These are phyloP conservation scores for Typhlomys cinereus DNA, from an alignment of 2,113 vertebrate genomes.

Conservation along the genomic window DNA sequence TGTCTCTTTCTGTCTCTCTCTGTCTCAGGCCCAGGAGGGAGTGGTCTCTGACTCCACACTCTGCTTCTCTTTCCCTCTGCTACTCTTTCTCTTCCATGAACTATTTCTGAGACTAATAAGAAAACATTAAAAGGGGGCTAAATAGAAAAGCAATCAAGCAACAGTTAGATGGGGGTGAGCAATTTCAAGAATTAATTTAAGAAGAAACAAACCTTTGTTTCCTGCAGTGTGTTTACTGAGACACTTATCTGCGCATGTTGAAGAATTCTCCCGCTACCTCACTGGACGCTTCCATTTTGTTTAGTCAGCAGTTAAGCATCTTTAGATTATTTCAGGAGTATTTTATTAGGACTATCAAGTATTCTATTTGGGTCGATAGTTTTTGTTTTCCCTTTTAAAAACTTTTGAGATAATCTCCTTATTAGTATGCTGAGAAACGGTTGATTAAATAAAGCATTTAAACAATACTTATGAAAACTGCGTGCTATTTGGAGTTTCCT, in stretches of 20 bases:
- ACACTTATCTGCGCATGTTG: slow-evolving; percentile 41
- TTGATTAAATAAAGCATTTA: slow-evolving; percentile 31
- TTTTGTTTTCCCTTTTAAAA: slow-evolving; percentile 35
- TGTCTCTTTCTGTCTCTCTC: too few relatives aligned
- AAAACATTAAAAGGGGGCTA: slow-evolving; percentile 26
- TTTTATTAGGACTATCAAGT: slow-evolving; percentile 61
- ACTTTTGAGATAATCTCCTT: slow-evolving; percentile 27
- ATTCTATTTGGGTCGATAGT: slow-evolving; percentile 63
- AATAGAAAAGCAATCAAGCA: slow-evolving; percentile 32
- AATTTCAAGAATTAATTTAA: slow-evolving; percentile 59
- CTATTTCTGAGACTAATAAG: not conserved
- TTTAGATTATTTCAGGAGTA: slow-evolving; percentile 57
- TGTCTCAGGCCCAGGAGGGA: too few relatives aligned
- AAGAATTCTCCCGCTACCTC: slow-evolving; percentile 43
- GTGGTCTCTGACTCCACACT: not conserved
- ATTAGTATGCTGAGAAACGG: too few relatives aligned
- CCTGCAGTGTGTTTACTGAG: slow-evolving; percentile 33
- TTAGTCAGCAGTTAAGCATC: slow-evolving; percentile 66
- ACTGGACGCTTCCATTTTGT: slow-evolving; percentile 69
- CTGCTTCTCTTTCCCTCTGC: not conserved
- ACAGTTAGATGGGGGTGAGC: slow-evolving; percentile 51
- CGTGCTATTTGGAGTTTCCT: not conserved
- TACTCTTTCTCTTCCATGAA: not conserved
- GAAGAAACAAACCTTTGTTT: slow-evolving; percentile 59
- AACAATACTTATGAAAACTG: slow-evolving; percentile 34